These are phyloP conservation scores for Toxotes jaculatrix DNA, from an alignment of 2,113 vertebrate genomes.

Conservation along the genomic window DNA sequence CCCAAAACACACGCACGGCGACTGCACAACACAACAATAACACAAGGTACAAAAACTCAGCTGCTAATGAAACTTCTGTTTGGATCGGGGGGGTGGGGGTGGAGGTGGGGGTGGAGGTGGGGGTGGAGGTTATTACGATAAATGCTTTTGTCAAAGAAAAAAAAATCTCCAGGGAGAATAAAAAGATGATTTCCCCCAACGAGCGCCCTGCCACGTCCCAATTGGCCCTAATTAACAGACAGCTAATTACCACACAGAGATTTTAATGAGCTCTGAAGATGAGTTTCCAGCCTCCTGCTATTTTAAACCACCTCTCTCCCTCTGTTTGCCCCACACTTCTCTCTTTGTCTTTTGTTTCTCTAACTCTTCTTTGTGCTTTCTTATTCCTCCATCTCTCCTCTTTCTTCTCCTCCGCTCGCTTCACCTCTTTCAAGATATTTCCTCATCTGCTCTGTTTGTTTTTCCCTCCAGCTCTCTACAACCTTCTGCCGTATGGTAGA, in stretches of 20 bases:
- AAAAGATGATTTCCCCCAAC: slow-evolving; percentile 65
- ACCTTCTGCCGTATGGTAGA: neutral
- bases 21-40: too few relatives aligned
- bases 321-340: slow-evolving; percentile 43
- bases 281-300: slow-evolving; percentile 76
- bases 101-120: neutral
- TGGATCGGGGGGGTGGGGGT: neutral
- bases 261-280: slow-evolving; percentile 78
- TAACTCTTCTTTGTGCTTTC: neutral
- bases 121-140: slow-evolving; percentile 4
- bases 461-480: slow-evolving; percentile 20
- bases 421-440: slow-evolving; percentile 39
- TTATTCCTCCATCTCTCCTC: neutral
- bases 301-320: slow-evolving; percentile 71
- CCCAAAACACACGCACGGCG: too few relatives aligned
- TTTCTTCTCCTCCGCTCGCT: neutral
- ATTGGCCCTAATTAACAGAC: slow-evolving; percentile 74
- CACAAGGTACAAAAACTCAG: neutral
- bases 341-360: slow-evolving; percentile 14
- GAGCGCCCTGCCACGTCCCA: slow-evolving; percentile 58
- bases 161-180: slow-evolving; percentile 51
- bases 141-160: slow-evolving; percentile 29
- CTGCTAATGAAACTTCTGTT: neutral
- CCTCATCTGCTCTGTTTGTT: slow-evolving; percentile 22
- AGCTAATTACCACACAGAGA: slow-evolving; percentile 73